Evolutionary conservation across 2,113 vertebrate species (phyloP).

Genomic region (Arothron firmamentum): DNA sequence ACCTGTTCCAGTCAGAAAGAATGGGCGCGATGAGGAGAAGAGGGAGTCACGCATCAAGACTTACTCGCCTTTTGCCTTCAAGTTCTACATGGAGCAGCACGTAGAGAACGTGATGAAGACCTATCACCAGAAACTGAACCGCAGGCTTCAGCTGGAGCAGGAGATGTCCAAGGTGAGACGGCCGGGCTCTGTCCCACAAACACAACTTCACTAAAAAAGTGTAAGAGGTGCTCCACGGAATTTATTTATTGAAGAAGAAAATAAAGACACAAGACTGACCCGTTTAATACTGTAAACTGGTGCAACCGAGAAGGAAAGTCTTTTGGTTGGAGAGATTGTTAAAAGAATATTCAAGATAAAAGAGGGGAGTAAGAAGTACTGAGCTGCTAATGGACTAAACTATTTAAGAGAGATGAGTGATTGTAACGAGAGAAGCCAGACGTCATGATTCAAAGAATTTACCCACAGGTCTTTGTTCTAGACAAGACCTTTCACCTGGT

Average conservation of each 20-base stretch:
- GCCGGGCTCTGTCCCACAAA: too few species aligned
- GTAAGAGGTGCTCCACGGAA: too few species aligned
- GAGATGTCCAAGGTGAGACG: constrained; percentile 93
- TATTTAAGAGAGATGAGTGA: too few species aligned
- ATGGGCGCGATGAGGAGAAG: constrained; percentile 90
- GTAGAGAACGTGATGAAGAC: constrained; percentile 98
- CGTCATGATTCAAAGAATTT: constrained; percentile 12
- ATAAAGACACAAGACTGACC: too few species aligned
- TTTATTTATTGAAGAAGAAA: too few species aligned
- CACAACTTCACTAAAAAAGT: too few species aligned
- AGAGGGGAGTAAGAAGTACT: background rate
- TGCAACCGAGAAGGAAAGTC: too few species aligned
- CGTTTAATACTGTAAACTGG: too few species aligned
- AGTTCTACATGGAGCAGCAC: constrained; percentile 99
- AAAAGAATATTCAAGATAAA: too few species aligned
- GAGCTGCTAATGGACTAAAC: background rate
- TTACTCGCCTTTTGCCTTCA: constrained; percentile 96
- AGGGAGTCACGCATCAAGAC: constrained; percentile 95
- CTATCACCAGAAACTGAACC: constrained; percentile 94
- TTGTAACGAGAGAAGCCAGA: background rate
- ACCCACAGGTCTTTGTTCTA: constrained; percentile 2
- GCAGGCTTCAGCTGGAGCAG: constrained; percentile 91
- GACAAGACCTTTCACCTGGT: constrained; percentile 5
- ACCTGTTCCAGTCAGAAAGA: constrained; percentile 89
- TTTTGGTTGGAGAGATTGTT: too few species aligned